Percentiles rank a stretch among this genome's conserved stretches.
Conservation (phyloP, 2,113 vertebrate genomes). For the Paraplagusia blochii region DNA sequence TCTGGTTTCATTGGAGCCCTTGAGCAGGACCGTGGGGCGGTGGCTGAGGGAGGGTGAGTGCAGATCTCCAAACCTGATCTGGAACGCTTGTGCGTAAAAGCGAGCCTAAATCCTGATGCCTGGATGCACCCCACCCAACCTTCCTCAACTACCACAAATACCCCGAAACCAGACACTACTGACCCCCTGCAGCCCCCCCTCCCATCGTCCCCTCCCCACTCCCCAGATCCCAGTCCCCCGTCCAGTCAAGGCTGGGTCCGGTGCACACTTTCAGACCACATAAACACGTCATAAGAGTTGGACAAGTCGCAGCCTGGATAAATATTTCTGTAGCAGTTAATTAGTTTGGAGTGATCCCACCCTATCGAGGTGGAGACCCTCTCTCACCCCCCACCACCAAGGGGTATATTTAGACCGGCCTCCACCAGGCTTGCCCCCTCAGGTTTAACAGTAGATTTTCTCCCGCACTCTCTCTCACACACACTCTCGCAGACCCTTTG, state of each 20-base stretch:
- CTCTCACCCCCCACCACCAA: slow-evolving; percentile 3
- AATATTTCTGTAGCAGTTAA: slow-evolving; percentile 80
- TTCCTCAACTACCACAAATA: slow-evolving; percentile 56
- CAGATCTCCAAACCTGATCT: slow-evolving; percentile 45
- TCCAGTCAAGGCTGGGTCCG: slow-evolving; percentile 13
- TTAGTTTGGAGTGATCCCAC: slow-evolving; percentile 68
- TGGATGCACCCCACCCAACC: slow-evolving; percentile 5
- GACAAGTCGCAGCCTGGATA: slow-evolving; percentile 66
- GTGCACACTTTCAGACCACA: slow-evolving; percentile 61
- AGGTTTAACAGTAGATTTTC: slow-evolving; percentile 33
- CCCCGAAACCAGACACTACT: slow-evolving; percentile 57
- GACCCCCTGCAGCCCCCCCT: slow-evolving; percentile 3
- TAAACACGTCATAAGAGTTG: slow-evolving; percentile 70
- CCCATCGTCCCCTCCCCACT: background rate
- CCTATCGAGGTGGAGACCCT: slow-evolving; percentile 45
- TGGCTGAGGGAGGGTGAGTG: background rate
- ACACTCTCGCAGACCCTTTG: background rate
- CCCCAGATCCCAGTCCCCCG: background rate
- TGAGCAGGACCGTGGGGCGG: slow-evolving; percentile 18
- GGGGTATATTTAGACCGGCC: slow-evolving; percentile 61
- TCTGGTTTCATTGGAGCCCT: slow-evolving; percentile 46
- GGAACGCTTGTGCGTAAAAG: slow-evolving; percentile 28
- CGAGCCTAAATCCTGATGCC: slow-evolving; percentile 24
- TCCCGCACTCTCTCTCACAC: slow-evolving; percentile 11
- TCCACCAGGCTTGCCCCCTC: slow-evolving; percentile 37